Base-by-base conservation (phyloP, 2,797 vertebrate genomes). In the Oryzias dopingdopingensis region DNA sequence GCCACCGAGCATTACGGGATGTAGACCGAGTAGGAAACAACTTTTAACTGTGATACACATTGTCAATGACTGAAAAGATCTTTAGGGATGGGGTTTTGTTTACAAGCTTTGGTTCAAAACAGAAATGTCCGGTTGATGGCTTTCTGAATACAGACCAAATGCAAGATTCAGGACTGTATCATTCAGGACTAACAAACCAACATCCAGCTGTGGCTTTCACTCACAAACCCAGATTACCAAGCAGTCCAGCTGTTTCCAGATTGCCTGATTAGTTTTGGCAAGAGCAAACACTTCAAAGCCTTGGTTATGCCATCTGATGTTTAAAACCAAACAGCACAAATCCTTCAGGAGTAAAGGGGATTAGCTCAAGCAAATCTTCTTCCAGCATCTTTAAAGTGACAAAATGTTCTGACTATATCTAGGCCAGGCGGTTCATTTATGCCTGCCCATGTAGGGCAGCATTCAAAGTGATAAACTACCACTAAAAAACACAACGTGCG, bases 361-460 rank as follows among this genome's bases (percentile, higher is more conserved):
- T 76, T 70, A 78, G 70, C 16, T 42, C 40, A 32, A 44, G 47
- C 26, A 79, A 73, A 71, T 69, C 59, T 56, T 18, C 49, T 1
- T 24, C 63, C 15, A 41, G 61, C 59, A 72, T 73, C 56, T 61
- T 32, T 48, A 64, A 23, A 24, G 37, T 26, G 15, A 42, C 18
- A n/a, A 10, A 42, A 48, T 49, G 59, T 52, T 26, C 16, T 37
- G 14, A 47, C 51, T 49, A 54, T 37, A 63, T 62, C 32, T 55
- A 45, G 43, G 53, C 53, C 61, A 60, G 24, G 6, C 18, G 0
- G 59, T 5, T 60, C 50, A 45, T 22, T 67, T 20, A 65, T 54
- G 72, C 18, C 10, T 0, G n/a, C 6, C 45, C 49, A 55, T 23
- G 18, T 0, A 6, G 37, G 29, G 3, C 41, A 1, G 17, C 10